Conservation (phyloP, 2,797 vertebrate genomes). For the Malurus leucopterus region DNA sequence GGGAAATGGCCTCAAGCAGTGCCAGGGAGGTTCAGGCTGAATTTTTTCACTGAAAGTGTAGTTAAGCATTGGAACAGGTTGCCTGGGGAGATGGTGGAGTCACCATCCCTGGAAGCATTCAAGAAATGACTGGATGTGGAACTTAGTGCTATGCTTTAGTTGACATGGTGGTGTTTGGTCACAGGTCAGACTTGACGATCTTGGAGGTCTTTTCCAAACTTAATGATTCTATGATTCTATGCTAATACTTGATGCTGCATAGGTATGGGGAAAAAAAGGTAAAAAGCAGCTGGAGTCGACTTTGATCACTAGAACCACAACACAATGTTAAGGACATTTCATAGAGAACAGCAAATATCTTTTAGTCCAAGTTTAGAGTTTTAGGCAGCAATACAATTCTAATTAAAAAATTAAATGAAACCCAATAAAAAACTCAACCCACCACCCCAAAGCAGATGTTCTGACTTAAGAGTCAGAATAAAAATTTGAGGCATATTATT, state of each 20-base stretch:
- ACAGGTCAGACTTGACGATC: background rate
- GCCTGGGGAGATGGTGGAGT: background rate
- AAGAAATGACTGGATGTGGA: background rate
- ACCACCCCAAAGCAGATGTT: background rate
- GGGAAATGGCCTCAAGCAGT: background rate
- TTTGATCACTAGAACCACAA: background rate
- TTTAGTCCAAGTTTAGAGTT: background rate
- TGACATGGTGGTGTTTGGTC: background rate
- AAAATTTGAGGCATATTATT: background rate
- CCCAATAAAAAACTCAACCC: fast-evolving
- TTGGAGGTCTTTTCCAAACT: background rate
- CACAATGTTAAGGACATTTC: background rate
- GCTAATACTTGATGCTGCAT: background rate
- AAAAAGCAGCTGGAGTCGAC: background rate
- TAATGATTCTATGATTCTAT: background rate
- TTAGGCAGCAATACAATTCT: background rate
- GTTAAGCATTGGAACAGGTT: background rate
- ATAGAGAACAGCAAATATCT: background rate
- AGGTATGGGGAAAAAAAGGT: background rate
- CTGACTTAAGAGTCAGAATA: background rate
- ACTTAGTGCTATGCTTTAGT: background rate
- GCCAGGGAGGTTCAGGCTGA: background rate
- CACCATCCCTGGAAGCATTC: background rate
- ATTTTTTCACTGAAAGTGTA: background rate
- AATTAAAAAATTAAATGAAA: background rate